Evolutionary conservation across 2,797 vertebrate species (phyloP).

Genomic region (Sebastiscus tertius): DNA sequence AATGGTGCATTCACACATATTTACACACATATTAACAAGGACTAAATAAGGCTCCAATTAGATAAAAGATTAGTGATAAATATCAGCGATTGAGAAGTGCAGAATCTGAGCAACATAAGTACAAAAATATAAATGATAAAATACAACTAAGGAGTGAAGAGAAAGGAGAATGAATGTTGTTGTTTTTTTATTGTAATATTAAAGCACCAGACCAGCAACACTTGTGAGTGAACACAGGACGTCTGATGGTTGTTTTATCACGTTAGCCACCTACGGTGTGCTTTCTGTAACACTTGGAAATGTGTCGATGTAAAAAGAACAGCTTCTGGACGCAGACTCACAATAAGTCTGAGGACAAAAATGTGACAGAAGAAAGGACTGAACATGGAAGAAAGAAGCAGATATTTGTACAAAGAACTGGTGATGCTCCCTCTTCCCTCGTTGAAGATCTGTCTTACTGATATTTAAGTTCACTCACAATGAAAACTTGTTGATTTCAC

Average conservation of each 20-base stretch:
- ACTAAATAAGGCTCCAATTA: too few species aligned
- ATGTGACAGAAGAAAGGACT: background rate
- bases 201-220: background rate
- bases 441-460: background rate
- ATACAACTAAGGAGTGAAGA: too few species aligned
- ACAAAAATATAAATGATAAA: too few species aligned
- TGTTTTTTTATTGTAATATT: conserved; percentile 12
- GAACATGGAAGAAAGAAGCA: background rate
- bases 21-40: too few species aligned
- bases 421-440: background rate
- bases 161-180: background rate
- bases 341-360: background rate
- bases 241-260: conserved; percentile 43
- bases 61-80: too few species aligned
- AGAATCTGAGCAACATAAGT: too few species aligned
- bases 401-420: background rate
- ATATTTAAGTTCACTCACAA: background rate
- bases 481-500: background rate
- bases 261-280: conserved; percentile 42
- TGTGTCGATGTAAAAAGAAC: conserved; percentile 55
- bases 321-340: conserved; percentile 44
- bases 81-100: too few species aligned
- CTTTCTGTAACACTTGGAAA: conserved; percentile 53
- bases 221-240: conserved; percentile 38
- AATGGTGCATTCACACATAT: too few species aligned